phyloP scores from a whole-genome alignment of 2,888 invertebrate genomes.

The Amphipyra berbera region DNA sequence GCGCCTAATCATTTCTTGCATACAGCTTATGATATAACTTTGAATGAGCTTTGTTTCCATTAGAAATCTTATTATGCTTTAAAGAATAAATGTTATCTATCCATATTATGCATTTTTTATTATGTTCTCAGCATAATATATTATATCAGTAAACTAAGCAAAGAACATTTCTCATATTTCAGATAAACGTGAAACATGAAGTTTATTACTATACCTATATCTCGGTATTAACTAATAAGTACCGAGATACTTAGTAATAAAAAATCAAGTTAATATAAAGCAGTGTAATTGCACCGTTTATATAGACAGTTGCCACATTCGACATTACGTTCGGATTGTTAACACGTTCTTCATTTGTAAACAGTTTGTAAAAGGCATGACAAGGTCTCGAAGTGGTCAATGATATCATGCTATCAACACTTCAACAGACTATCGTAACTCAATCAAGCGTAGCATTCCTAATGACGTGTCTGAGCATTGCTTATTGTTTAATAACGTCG shows the following conservation, averaged over 20 bases:
- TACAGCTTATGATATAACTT: constrained; percentile 4
- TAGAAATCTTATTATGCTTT: not conserved
- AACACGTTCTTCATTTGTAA: constrained; percentile 49
- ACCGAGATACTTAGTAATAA: no score
- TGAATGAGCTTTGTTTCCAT: constrained; percentile 8
- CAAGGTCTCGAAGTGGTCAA: constrained; percentile 73
- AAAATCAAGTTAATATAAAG: no score
- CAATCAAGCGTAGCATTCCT: constrained; percentile 68
- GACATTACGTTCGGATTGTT: constrained; percentile 29
- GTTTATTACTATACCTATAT: no score
- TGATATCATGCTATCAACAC: constrained; percentile 71
- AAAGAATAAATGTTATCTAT: constrained; percentile 4
- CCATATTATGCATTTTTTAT: constrained; percentile 2
- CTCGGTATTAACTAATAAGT: no score
- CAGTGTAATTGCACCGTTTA: not conserved
- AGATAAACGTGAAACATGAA: constrained; percentile 6
- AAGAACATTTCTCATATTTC: constrained; percentile 13
- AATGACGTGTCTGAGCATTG: constrained; percentile 36
- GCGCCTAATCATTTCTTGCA: not conserved
- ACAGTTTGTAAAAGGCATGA: constrained; percentile 69
- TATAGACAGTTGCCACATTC: constrained; percentile 26
- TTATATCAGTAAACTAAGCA: constrained; percentile 12
- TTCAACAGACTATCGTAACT: constrained; percentile 61
- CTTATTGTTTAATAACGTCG: constrained; percentile 30
- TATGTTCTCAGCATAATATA: no score